Base-by-base conservation (phyloP, 2,888 invertebrate species). In the Xanthorhoe designata region DNA sequence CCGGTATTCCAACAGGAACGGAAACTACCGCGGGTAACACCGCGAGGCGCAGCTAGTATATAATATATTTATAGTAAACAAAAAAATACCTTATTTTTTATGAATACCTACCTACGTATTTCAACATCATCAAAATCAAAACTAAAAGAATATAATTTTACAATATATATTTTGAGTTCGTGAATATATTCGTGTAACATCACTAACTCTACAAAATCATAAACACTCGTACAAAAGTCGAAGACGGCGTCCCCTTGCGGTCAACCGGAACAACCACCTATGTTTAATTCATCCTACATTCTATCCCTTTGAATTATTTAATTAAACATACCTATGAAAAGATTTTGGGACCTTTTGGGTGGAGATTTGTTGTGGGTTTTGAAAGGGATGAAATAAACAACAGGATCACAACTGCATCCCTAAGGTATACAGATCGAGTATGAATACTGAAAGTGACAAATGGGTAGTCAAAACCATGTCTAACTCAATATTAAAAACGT, bases 251-350 rank as follows among this genome's bases (percentile, higher is more conserved):
- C 69, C 70, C 58, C 54, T 60, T 15, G 69, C 67, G 70, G 73
- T 69, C 68, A 66, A 50, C 63, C 68, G 65, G 38, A 64, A 73
- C 75, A 75, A 78, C 73, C 75, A 80, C 82, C 81, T 76, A 80
- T 84, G 83, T 87, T 87, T 85, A 84, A 86, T 84, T 84, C 82
- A 86, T 83, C 76, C 81, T 60, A 79, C 82, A 82, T 81, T 78
- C 79, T 76, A 79, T 83, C 86, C 86, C 84, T 81, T 80, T 72
- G 75, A 83, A 84, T 86, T 88, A 88, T 88, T 88, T 88, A 88
- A 88, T 88, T 86, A 73, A 51, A 57, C 61, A 69, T 69, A 69
- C 72, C 73, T 69, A 71, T 70, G 71, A 72, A 76, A 78, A 79
- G 79, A 82, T 82, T 78, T 63, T 51, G 77, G 71, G 59, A 47